A percentile compares a stretch with the other conserved stretches of the same genome.
Conservation (phyloP, 2,113 vertebrate genomes). For the Pluvialis apricaria region DNA sequence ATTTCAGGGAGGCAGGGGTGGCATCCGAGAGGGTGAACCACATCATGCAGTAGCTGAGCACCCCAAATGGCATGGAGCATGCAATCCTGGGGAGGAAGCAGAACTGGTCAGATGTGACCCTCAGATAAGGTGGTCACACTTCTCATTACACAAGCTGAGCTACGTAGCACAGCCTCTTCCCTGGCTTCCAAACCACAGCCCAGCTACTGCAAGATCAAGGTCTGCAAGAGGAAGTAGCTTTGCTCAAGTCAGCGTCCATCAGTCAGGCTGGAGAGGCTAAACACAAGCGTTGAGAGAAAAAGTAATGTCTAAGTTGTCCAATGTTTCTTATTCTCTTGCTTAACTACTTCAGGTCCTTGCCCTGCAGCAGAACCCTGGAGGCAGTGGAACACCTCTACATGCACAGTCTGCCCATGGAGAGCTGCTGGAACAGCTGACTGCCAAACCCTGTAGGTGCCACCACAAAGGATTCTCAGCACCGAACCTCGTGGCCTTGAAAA, state of each 20-base stretch:
- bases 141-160: background rate
- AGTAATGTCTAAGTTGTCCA: too few species aligned
- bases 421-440: background rate
- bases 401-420: background rate
- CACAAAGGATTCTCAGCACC: background rate
- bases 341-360: background rate
- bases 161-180: background rate
- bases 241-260: background rate
- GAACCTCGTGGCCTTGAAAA: background rate
- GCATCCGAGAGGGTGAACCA: constrained; percentile 66
- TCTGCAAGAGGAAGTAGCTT: background rate
- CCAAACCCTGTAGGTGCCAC: fast-evolving
- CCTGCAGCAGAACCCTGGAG: background rate
- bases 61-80: constrained; percentile 64
- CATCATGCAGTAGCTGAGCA: constrained; percentile 70
- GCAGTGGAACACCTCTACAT: background rate
- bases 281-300: background rate
- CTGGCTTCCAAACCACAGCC: background rate
- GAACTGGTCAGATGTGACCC: background rate
- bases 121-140: background rate
- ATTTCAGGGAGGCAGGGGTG: constrained; percentile 31
- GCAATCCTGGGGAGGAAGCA: constrained; percentile 50
- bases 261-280: background rate
- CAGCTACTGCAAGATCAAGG: background rate
- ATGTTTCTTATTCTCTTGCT: background rate